A percentile compares a stretch with the other conserved stretches of the same genome.
These are phyloP conservation scores for Lepidocyrtoides sp. DNA, from an alignment of 2,888 invertebrate species.

Conservation along the genomic window DNA sequence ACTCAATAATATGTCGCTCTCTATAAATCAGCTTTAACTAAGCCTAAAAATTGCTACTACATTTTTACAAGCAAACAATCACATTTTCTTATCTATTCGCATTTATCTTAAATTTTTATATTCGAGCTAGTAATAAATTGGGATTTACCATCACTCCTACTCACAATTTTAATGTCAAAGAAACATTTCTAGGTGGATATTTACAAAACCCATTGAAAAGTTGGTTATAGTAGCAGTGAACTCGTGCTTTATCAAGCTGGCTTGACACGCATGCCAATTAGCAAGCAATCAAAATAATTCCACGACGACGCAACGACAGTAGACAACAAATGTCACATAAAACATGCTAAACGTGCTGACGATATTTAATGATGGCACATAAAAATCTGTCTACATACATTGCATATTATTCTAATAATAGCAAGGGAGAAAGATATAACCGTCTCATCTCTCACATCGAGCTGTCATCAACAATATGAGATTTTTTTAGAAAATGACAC, in stretches of 20 bases:
- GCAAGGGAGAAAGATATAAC: neutral
- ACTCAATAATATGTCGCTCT: neutral
- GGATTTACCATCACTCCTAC: neutral
- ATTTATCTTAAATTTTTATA: neutral
- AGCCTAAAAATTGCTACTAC: neutral
- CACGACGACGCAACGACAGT: neutral
- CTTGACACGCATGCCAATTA: constrained; percentile 16
- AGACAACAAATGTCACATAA: neutral
- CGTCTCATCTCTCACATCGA: neutral
- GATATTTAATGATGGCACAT: neutral
- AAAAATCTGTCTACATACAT: neutral
- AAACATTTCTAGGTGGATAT: neutral
- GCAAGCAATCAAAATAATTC: neutral
- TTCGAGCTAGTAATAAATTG: neutral
- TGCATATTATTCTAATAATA: neutral
- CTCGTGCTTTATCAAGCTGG: neutral
- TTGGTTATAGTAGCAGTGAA: neutral
- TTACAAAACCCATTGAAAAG: neutral
- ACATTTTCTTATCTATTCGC: neutral
- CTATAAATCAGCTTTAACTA: neutral
- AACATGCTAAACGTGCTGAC: neutral
- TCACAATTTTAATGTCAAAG: neutral
- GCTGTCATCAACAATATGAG: neutral
- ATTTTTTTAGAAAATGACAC: neutral
- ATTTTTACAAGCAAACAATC: neutral